Percentiles rank a stretch among this genome's conserved stretches.
phyloP scores from a whole-genome alignment of 2,113 vertebrate species.

The Perca fluviatilis region DNA sequence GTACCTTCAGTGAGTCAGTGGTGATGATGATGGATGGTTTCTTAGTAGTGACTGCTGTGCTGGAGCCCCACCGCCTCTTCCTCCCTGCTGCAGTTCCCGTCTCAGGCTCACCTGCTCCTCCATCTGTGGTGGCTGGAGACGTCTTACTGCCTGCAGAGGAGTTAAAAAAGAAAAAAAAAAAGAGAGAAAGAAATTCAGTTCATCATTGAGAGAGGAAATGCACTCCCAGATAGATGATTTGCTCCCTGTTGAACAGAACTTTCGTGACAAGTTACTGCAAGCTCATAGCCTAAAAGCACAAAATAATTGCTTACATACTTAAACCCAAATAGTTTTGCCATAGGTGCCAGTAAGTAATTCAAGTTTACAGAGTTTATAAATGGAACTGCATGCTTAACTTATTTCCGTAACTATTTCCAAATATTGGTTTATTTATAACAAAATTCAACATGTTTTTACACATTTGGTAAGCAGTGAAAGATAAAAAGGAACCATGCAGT shows the following conservation, averaged over 20 bases:
- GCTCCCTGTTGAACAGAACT: background rate
- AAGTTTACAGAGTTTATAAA: background rate
- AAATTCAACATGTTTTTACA: background rate
- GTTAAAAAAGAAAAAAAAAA: background rate
- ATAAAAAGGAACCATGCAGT: background rate
- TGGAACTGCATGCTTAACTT: background rate
- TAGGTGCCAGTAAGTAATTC: background rate
- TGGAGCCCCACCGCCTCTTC: slow-evolving; percentile 93
- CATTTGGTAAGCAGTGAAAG: background rate
- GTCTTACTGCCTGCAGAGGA: slow-evolving; percentile 76
- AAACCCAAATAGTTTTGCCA: slow-evolving; percentile 12
- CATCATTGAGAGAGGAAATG: background rate
- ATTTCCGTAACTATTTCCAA: background rate
- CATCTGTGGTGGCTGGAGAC: slow-evolving; percentile 71
- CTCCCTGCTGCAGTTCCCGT: slow-evolving; percentile 85
- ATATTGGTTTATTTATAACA: background rate
- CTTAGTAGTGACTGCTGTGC: slow-evolving; percentile 91
- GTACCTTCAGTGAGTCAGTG: slow-evolving; percentile 93
- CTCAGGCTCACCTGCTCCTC: slow-evolving; percentile 74
- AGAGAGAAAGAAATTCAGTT: background rate
- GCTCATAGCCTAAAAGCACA: background rate
- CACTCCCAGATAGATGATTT: background rate
- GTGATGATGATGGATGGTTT: slow-evolving; percentile 95
- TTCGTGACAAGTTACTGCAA: slow-evolving; percentile 12
- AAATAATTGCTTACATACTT: slow-evolving; percentile 16